Evolutionary conservation across 2,797 vertebrate species (phyloP).

Genomic region (Anguilla pacifica): DNA sequence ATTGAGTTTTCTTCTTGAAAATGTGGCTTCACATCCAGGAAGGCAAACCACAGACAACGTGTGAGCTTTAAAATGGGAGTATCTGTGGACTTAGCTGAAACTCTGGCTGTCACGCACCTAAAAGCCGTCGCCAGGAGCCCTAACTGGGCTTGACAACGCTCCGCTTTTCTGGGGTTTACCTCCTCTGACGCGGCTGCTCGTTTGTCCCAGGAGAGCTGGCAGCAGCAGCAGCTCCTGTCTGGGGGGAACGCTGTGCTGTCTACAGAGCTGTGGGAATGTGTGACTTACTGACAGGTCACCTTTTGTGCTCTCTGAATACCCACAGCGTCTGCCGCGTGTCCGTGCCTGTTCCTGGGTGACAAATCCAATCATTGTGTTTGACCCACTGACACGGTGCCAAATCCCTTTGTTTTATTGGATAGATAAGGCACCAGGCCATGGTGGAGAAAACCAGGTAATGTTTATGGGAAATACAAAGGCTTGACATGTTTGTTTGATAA

Average conservation of each 20-base stretch:
- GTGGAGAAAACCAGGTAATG: not conserved
- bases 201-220: not conserved
- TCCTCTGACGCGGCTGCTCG: not conserved
- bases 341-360: not conserved
- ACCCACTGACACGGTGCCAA: not conserved
- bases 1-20: too few species aligned
- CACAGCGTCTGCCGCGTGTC: not conserved
- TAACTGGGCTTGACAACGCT: not conserved
- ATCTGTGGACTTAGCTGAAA: too few species aligned
- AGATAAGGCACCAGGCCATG: not conserved
- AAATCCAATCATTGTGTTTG: not conserved
- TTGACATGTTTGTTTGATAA: not conserved
- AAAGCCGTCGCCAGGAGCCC: not conserved
- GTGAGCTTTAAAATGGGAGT: not conserved
- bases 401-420: not conserved
- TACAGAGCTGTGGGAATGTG: not conserved
- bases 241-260: not conserved
- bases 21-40: too few species aligned
- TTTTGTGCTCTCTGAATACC: not conserved
- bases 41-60: not conserved
- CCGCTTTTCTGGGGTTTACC: not conserved
- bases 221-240: not conserved
- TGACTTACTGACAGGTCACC: not conserved
- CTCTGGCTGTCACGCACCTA: not conserved
- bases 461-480: not conserved